phyloP scores from a whole-genome alignment of 2,888 invertebrate species.

The Lingula anatina region DNA sequence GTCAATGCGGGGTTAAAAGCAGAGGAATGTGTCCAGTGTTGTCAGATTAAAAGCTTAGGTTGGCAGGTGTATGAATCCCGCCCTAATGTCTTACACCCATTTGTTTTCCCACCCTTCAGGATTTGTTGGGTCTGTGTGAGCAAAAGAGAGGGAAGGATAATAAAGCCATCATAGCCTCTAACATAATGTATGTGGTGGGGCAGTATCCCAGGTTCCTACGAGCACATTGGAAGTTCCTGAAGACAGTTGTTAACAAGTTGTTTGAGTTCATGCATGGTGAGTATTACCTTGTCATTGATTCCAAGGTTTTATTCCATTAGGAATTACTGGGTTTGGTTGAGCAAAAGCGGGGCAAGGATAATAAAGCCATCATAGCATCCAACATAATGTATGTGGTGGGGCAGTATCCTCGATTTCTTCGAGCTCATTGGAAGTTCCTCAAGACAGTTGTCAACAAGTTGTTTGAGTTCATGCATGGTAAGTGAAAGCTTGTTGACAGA shows the following conservation, averaged over 20 bases:
- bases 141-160: conserved; percentile 99
- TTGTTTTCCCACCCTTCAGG: conserved; percentile 54
- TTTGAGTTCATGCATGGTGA: conserved; percentile 98
- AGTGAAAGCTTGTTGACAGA: conserved; percentile 16
- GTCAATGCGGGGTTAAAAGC: no score
- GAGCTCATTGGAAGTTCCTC: conserved; percentile 99
- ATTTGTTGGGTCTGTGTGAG: conserved; percentile 85
- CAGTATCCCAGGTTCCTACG: conserved; percentile 97
- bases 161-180: conserved; percentile 99
- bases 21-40: no score
- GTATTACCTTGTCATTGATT: conserved; percentile 14
- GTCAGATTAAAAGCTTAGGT: no score
- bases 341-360: conserved; percentile 97
- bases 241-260: conserved; percentile 98
- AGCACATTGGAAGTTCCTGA: conserved; percentile 99
- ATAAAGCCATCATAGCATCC: conserved; percentile 99
- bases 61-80: no score
- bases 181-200: conserved; percentile 99
- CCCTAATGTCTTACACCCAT: no score
- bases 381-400: conserved; percentile 99
- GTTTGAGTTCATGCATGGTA: conserved; percentile 98
- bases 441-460: conserved; percentile 99
- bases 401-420: conserved; percentile 94
- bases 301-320: no score
- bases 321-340: conserved; percentile 89